phyloP scores from a whole-genome alignment of 2,113 vertebrate species.

The Chaetorhynchus papuensis region DNA sequence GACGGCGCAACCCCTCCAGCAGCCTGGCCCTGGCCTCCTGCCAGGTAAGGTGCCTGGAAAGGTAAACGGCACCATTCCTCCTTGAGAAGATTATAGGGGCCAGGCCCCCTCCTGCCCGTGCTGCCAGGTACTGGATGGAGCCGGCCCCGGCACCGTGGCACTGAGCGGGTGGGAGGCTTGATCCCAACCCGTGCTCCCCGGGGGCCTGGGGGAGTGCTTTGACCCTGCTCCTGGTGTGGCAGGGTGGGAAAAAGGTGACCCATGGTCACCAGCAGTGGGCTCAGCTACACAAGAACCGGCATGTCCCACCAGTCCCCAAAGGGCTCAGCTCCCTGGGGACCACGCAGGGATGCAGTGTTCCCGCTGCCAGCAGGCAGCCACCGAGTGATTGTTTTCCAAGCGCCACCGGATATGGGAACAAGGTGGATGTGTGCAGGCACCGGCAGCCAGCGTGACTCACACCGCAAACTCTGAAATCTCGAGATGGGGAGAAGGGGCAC shows the following conservation, averaged over 20 bases:
- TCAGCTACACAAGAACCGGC: background rate
- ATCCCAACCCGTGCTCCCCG: background rate
- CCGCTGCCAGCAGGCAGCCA: background rate
- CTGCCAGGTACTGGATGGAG: rapidly evolving
- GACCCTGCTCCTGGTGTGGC: rapidly evolving
- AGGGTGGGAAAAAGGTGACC: background rate
- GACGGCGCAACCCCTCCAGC: rapidly evolving
- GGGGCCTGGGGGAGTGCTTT: rapidly evolving
- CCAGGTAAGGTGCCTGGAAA: background rate
- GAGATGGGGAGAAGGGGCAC: background rate
- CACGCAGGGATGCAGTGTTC: rapidly evolving
- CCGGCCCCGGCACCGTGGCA: rapidly evolving
- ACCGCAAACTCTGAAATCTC: rapidly evolving
- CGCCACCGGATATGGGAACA: background rate
- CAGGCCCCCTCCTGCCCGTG: rapidly evolving
- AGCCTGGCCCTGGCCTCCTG: background rate
- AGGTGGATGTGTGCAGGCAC: background rate
- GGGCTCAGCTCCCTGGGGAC: background rate
- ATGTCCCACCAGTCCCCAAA: rapidly evolving
- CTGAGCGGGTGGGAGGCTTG: background rate
- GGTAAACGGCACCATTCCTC: background rate
- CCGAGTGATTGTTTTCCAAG: background rate
- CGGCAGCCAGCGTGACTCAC: background rate
- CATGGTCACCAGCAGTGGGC: background rate
- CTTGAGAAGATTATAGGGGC: background rate